Percentiles rank a stretch among this genome's conserved stretches.
Evolutionary conservation across 2,888 invertebrate species (phyloP).

Genomic region (Acholoe squamosa): DNA sequence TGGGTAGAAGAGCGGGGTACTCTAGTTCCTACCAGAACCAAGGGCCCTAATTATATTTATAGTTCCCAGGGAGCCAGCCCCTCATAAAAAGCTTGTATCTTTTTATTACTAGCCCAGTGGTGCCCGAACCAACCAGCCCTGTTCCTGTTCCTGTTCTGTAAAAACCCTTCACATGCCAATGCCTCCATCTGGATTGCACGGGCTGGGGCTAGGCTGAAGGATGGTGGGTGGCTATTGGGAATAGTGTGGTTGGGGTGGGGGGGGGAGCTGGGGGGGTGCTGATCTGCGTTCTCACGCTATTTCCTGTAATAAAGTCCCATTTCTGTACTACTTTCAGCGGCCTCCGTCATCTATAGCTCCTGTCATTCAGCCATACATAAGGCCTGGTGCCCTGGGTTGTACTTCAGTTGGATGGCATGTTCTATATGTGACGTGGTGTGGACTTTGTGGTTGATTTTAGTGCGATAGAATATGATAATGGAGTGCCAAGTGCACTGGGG

Average conservation of each 20-base stretch:
- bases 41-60: slow-evolving; percentile 17
- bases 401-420: no score
- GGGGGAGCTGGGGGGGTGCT: neutral
- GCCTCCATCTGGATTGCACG: no score
- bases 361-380: no score
- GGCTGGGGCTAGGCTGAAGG: no score
- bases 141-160: neutral
- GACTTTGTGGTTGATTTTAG: no score
- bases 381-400: no score
- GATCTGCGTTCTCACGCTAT: neutral
- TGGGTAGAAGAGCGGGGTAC: neutral
- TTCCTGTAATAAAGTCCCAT: neutral
- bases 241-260: neutral
- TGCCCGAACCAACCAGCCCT: neutral
- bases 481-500: no score
- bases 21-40: neutral
- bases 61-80: neutral
- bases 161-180: neutral
- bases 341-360: no score
- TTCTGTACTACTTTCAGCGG: no score
- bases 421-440: no score
- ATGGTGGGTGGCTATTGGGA: no score
- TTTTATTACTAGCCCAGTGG: neutral
- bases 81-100: neutral
- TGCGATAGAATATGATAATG: no score